A percentile compares a stretch with the other conserved stretches of the same genome.
Conservation (phyloP, 2,797 vertebrate species). For the Chloroceryle amazona region DNA sequence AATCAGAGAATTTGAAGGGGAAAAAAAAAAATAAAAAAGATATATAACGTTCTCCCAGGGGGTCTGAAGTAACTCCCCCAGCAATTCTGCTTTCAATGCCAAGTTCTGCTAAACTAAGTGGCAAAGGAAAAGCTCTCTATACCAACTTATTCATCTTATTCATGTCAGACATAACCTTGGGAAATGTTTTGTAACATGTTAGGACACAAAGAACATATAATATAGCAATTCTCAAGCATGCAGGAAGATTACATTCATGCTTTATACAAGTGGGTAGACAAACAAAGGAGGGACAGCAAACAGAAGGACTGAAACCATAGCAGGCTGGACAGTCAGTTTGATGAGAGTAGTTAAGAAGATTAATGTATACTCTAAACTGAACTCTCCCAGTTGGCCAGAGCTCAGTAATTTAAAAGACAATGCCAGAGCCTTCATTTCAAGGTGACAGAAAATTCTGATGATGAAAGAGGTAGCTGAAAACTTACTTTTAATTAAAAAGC, state of each 20-base stretch:
- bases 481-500: slow-evolving; percentile 78
- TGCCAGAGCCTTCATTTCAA: slow-evolving; percentile 71
- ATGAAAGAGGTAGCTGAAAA: slow-evolving; percentile 74
- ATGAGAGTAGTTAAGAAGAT: slow-evolving; percentile 65
- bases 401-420: slow-evolving; percentile 75
- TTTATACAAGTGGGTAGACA: neutral
- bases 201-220: slow-evolving; percentile 24
- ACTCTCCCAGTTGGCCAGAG: neutral
- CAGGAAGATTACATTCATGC: neutral
- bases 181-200: neutral
- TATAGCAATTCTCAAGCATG: slow-evolving; percentile 34
- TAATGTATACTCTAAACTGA: slow-evolving; percentile 46
- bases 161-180: slow-evolving; percentile 27
- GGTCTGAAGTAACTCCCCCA: neutral
- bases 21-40: neutral
- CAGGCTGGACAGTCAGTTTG: slow-evolving; percentile 48
- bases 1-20: slow-evolving; percentile 16
- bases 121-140: slow-evolving; percentile 23
- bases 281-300: slow-evolving; percentile 12
- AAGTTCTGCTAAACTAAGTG: slow-evolving; percentile 21
- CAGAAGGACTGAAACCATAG: neutral
- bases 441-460: slow-evolving; percentile 75
- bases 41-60: neutral
- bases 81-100: slow-evolving; percentile 11
- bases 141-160: slow-evolving; percentile 35